Percentiles rank a stretch among this genome's conserved stretches.
These are phyloP conservation scores for Rotaria magnacalcarata DNA, from an alignment of 2,888 invertebrate species.

Conservation along the genomic window DNA sequence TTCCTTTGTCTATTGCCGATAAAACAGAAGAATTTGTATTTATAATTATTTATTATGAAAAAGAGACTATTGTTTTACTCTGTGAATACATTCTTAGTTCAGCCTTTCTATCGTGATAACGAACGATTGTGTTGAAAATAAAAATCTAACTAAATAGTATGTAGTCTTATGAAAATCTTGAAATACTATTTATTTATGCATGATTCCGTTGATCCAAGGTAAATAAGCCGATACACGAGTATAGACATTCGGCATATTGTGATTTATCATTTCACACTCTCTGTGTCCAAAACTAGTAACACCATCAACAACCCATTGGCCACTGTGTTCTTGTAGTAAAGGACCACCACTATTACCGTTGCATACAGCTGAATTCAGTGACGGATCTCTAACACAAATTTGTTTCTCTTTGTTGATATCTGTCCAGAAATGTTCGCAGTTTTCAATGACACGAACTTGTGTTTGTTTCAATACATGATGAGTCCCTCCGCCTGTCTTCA, in stretches of 20 bases:
- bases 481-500: not conserved
- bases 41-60: no score
- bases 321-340: not conserved
- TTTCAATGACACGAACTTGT: not conserved
- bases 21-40: no score
- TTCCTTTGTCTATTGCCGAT: no score
- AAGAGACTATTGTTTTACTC: no score
- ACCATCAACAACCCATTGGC: constrained; percentile 2
- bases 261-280: not conserved
- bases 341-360: constrained; percentile 9
- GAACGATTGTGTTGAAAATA: no score
- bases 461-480: constrained; percentile 10
- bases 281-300: not conserved
- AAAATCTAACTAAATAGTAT: no score
- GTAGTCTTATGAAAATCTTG: no score
- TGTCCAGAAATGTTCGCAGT: not conserved
- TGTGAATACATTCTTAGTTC: no score
- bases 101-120: no score
- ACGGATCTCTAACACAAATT: not conserved
- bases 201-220: not conserved
- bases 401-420: not conserved
- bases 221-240: not conserved
- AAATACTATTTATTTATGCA: not conserved
- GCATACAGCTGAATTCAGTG: not conserved
- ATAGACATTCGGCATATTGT: not conserved